Conservation (phyloP, 1,140 invertebrate genomes). For the Dufourea novaeangliae region DNA sequence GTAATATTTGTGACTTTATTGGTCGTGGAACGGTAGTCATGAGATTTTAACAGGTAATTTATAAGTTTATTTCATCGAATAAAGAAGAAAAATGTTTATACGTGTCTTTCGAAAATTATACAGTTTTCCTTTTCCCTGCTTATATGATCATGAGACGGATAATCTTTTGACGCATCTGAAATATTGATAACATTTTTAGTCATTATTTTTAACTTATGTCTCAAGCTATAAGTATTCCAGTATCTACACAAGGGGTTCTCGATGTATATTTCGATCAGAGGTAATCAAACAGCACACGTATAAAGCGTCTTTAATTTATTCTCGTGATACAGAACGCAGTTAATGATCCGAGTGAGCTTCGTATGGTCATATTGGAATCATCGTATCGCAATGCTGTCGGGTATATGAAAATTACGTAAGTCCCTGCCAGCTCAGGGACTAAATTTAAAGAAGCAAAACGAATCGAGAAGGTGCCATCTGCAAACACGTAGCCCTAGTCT, state of each 20-base stretch:
- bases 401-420: constrained; percentile 41
- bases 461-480: constrained; percentile 40
- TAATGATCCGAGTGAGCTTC: not conserved
- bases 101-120: too few relatives aligned
- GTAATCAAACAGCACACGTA: not conserved
- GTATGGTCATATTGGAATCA: not conserved
- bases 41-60: not conserved
- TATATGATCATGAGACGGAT: too few relatives aligned
- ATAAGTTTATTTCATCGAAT: not conserved
- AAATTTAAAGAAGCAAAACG: constrained; percentile 51
- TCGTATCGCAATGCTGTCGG: constrained; percentile 3
- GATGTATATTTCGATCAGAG: not conserved
- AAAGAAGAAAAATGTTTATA: not conserved
- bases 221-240: constrained; percentile 9
- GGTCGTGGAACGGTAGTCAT: not conserved
- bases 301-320: constrained; percentile 14
- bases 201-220: constrained; percentile 27
- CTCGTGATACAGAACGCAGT: not conserved
- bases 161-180: not conserved
- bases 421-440: constrained; percentile 25
- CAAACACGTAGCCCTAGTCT: not conserved
- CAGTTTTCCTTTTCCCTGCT: too few relatives aligned
- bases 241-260: constrained; percentile 27
- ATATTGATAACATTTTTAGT: not conserved
- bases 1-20: not conserved